Base-by-base conservation (phyloP, 1,140 invertebrate genomes). In the Cardiocondyla obscurior region DNA sequence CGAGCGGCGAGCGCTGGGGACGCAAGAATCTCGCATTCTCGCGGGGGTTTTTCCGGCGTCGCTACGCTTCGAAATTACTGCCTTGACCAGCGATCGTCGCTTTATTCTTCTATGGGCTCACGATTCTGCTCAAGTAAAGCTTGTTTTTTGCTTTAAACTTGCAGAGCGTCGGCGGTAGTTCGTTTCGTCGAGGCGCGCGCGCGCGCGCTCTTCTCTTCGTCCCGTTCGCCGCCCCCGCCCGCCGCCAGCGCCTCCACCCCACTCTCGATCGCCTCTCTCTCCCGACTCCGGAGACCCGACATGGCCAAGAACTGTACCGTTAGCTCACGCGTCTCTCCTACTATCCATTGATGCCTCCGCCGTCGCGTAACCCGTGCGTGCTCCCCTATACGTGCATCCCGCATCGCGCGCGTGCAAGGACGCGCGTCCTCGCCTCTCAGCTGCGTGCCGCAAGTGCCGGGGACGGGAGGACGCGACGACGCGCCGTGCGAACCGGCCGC, bases 291-390 rank as follows among this genome's bases (percentile, higher is more conserved):
- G n/a, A n/a, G n/a, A n/a, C n/a, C 60, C 62, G 62, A 30, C 46
- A 53, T 69, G 62, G 74, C 62, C 12, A 79, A 79, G 74, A 69
- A n/a, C n/a, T 46, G n/a, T 79, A 79, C 62, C 74, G 74, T 79
- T 79, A 62, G 55, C 62, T 69, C 62, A 79, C 62, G 74, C 74
- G 46, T 69, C 62, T 67, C 62, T 79, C 74, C 62, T 79, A 79
- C 62, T 79, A 53, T 64, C 33, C 74, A 79, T 79, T 79, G 74
- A 79, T 79, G 74, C 62, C 46, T 39, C 62, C 74, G 62, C 46
- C 62, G 74, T 69, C 74, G 74, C 62, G 62, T 79, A 69, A 69
- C 74, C 69, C 62, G 74, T 55, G 62, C 62, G 62, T 79, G 62
- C 62, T 44, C 33, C n/a, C 36, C 55, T 51, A 39, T 39, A 67